Percentiles rank a stretch among this genome's conserved stretches.
These are phyloP conservation scores for Venustaconcha ellipsiformis DNA, from an alignment of 1,140 invertebrate species.

Conservation along the genomic window DNA sequence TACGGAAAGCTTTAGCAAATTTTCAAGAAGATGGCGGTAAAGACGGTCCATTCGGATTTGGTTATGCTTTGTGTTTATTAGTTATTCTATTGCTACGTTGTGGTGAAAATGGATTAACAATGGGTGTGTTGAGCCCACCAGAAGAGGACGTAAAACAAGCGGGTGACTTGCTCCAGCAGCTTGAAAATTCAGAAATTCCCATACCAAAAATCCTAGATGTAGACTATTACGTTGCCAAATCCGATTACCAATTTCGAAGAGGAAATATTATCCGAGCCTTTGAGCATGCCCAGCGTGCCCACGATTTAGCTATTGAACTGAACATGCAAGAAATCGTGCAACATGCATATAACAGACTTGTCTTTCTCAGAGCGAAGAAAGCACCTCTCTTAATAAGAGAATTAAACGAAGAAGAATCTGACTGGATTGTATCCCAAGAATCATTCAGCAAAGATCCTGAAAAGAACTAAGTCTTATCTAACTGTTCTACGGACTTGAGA, in stretches of 20 bases:
- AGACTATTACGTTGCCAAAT: conserved; percentile 36
- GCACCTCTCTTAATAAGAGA: background rate
- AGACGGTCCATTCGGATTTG: conserved; percentile 42
- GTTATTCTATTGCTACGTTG: conserved; percentile 33
- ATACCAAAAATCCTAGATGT: conserved; percentile 42
- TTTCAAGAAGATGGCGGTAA: conserved; percentile 45
- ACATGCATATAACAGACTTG: conserved; percentile 35
- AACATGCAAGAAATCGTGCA: conserved; percentile 35
- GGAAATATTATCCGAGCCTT: conserved; percentile 18
- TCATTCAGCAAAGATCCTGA: no score
- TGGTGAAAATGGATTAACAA: conserved; percentile 40
- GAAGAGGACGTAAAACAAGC: conserved; percentile 24
- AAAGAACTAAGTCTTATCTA: no score
- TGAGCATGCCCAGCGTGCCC: conserved; percentile 26
- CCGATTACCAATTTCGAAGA: conserved; percentile 33
- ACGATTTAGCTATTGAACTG: conserved; percentile 24
- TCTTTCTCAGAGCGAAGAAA: conserved; percentile 16
- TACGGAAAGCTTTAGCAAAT: conserved; percentile 27
- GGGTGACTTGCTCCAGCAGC: conserved; percentile 17
- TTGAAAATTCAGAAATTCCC: conserved; percentile 26
- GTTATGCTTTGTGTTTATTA: conserved; percentile 40
- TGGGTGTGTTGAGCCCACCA: conserved; percentile 17
- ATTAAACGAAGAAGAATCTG: no score
- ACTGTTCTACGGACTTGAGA: no score
- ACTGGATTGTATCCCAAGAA: no score